A percentile compares a stretch with the other conserved stretches of the same genome.
These are phyloP conservation scores for Nemoura dubitans DNA, from an alignment of 2,888 invertebrate genomes.

Conservation along the genomic window DNA sequence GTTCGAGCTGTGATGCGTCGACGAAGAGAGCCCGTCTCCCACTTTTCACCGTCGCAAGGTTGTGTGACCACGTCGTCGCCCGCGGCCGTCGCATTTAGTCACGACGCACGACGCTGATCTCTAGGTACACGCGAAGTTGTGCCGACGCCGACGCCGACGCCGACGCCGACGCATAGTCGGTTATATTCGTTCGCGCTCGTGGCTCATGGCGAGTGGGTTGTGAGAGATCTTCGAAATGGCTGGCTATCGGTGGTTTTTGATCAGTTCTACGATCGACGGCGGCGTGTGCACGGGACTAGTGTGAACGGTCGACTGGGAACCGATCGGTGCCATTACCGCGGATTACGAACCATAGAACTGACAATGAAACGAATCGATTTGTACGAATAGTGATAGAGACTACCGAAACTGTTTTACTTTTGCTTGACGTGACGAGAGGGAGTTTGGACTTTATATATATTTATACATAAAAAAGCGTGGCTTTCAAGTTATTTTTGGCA, in stretches of 20 bases:
- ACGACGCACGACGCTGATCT: neutral
- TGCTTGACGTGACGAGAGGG: neutral
- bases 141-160: neutral
- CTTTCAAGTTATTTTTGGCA: neutral
- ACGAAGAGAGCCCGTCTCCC: neutral
- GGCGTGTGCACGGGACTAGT: too few relatives aligned
- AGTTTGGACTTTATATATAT: neutral
- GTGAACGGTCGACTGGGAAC: neutral
- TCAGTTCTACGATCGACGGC: constrained; percentile 26
- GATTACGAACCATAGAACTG: neutral
- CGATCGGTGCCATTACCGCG: neutral
- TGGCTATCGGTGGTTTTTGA: neutral
- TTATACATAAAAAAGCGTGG: neutral
- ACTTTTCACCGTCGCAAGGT: neutral
- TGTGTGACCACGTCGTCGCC: neutral
- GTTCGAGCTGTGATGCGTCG: neutral
- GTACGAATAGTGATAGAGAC: neutral
- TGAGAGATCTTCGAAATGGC: constrained; percentile 4
- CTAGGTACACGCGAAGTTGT: too few relatives aligned
- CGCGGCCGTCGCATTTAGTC: neutral
- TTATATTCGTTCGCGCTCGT: constrained; percentile 23
- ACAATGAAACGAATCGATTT: constrained; percentile 36
- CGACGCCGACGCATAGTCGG: constrained; percentile 1
- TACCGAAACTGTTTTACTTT: neutral
- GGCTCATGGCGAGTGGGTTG: neutral